Base-by-base conservation (phyloP, 2,113 vertebrate species). In the Campylomormyrus tamandua region DNA sequence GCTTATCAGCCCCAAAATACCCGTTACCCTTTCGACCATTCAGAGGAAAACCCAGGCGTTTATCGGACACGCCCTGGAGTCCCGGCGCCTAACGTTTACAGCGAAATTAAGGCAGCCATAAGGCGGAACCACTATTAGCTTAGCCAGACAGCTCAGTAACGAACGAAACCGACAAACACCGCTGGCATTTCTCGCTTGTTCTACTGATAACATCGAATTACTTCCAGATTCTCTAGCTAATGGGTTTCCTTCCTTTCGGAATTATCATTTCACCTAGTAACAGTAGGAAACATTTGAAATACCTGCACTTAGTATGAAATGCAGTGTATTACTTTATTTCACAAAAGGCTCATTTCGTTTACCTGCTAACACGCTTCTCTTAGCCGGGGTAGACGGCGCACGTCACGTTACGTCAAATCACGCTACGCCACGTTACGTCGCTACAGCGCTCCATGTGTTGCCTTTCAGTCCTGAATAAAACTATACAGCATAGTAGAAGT, bases 281-380 rank as follows among this genome's bases (percentile, higher is more conserved):
- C 21, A 24, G 3, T n/a, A 27, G 15, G n/a, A 53, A 19, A 56
- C 27, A n/a, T 52, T 39, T 56, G 21, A 87, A 87, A 56, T 87
- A 87, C 15, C 27, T 88, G 3, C 15, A 45, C 8, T 66, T 52
- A 42, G 39, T 62, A 24, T 62, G n/a, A 88, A 88, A 10, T 58
- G 53, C 7, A 24, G 19, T 2, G 31, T 39, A 19, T 13, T 48
- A 58, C n/a, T 90, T 90, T 56, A 48, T 42, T 19, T 27, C 5
- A 3, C 52, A 31, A 2, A 89, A 87, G 80, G 35, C 87, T 90
- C 4, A 70, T 50, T 92, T 90, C 48, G 88, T 92, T 95, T 96
- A 96, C 95, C 95, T 96, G 95, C 94, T 95, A 96, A 95, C 95
- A 95, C 94, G 95, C 94, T 94, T 95, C 93, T 93, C 95, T 94